Conservation (phyloP, 1,140 invertebrate genomes). For the fruit fly (Drosophila melanogaster) region DNA sequence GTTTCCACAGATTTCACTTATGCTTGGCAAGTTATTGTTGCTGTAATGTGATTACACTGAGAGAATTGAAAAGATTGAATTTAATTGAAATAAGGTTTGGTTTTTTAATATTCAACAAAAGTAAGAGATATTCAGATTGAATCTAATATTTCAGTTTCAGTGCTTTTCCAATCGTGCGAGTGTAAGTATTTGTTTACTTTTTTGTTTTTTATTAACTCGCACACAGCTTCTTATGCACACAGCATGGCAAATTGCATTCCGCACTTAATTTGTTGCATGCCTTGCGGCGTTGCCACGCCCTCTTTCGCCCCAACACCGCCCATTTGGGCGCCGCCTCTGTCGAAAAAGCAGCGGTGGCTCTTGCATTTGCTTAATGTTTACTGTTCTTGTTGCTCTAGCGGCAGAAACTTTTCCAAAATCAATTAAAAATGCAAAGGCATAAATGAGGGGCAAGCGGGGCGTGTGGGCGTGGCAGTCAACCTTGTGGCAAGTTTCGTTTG, state of each 20-base stretch:
- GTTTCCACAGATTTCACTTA: constrained; percentile 62
- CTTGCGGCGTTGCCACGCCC: constrained; percentile 43
- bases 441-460: constrained; percentile 20
- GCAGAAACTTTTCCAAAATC: constrained; percentile 62
- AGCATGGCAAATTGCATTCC: constrained; percentile 61
- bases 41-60: background rate
- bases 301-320: constrained; percentile 1
- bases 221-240: constrained; percentile 8
- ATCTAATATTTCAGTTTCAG: background rate
- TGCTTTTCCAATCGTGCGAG: constrained; percentile 12
- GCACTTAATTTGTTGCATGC: constrained; percentile 74
- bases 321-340: constrained; percentile 6
- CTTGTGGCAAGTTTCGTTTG: constrained; percentile 58
- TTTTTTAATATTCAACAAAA: background rate
- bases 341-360: constrained; percentile 15
- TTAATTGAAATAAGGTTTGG: background rate
- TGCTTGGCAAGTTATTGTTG: constrained; percentile 11
- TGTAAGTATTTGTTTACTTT: constrained; percentile 33
- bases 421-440: constrained; percentile 67
- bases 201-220: constrained; percentile 52
- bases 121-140: too few relatives aligned
- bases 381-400: constrained; percentile 37
- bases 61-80: background rate
- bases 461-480: constrained; percentile 22
- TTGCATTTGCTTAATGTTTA: constrained; percentile 41